phyloP scores from a whole-genome alignment of 2,113 vertebrate genomes.

The human region GRCh38 chr2:178495001-178495500 shows the following conservation, averaged over 20 bases:
- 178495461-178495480: conserved; percentile 26
- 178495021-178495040: neutral
- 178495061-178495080: neutral
- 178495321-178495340: neutral
- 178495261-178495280: conserved; percentile 33
- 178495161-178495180: neutral
- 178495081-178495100: neutral
- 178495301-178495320: conserved; percentile 5
- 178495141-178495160: neutral
- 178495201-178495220: neutral
- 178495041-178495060: neutral
- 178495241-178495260: conserved; percentile 38
- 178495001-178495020: neutral
- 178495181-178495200: neutral
- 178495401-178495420: neutral
- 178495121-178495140: neutral
- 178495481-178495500: conserved; percentile 86
- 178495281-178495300: conserved; percentile 35
- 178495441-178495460: neutral
- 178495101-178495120: neutral
- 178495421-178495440: neutral
- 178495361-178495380: conserved; percentile 37
- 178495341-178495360: neutral
- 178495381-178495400: neutral
- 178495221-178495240: conserved; percentile 24